Conservation (phyloP, 2,113 vertebrate species). For the Calyptommatus sinebrachiatus region DNA sequence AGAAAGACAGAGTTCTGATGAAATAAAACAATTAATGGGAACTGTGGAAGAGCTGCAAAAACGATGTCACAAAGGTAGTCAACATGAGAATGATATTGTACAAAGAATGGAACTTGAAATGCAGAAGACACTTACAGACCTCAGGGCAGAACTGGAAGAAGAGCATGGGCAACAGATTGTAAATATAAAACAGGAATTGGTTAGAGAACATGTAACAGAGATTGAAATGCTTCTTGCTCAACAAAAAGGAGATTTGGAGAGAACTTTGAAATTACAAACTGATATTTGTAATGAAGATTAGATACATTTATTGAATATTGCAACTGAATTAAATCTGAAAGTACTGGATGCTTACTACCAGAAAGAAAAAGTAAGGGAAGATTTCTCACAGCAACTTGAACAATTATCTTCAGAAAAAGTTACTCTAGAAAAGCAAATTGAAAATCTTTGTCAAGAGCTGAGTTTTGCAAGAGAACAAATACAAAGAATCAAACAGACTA, state of each 20-base stretch:
- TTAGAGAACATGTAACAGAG: slow-evolving; percentile 76
- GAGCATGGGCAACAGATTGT: slow-evolving; percentile 93
- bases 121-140: slow-evolving; percentile 77
- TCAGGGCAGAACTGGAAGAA: too few relatives aligned
- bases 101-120: slow-evolving; percentile 83
- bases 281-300: slow-evolving; percentile 66
- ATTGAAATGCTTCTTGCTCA: slow-evolving; percentile 70
- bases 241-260: slow-evolving; percentile 78
- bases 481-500: slow-evolving; percentile 79
- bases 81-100: slow-evolving; percentile 76
- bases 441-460: slow-evolving; percentile 80
- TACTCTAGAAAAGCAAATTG: slow-evolving; percentile 75
- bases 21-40: slow-evolving; percentile 93
- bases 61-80: slow-evolving; percentile 79
- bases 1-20: slow-evolving; percentile 86
- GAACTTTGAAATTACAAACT: slow-evolving; percentile 59
- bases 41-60: slow-evolving; percentile 93
- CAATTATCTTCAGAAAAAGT: slow-evolving; percentile 75
- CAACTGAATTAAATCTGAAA: slow-evolving; percentile 81
- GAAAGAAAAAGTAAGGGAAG: slow-evolving; percentile 71
- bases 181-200: slow-evolving; percentile 92
- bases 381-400: slow-evolving; percentile 73
- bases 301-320: slow-evolving; percentile 73
- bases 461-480: slow-evolving; percentile 77
- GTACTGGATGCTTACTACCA: slow-evolving; percentile 77